These are phyloP conservation scores for Aphrophora alni DNA, from an alignment of 2,888 invertebrate species.

Conservation along the genomic window DNA sequence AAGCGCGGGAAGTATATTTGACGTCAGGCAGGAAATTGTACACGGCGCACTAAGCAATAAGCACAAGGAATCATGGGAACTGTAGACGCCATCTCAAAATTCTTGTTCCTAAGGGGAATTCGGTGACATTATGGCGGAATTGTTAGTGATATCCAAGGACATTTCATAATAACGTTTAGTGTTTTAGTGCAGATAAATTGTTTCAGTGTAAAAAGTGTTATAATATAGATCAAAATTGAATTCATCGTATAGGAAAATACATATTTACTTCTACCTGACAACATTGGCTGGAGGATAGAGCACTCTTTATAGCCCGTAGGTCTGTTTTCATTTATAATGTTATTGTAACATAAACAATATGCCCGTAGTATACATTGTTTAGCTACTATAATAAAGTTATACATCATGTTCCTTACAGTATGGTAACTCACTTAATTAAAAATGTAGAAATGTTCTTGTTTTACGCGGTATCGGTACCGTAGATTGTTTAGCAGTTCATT, in stretches of 20 bases:
- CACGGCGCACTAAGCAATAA: constrained; percentile 27
- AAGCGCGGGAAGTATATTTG: constrained; percentile 13
- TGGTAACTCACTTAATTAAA: background rate
- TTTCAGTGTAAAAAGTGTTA: background rate
- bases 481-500: background rate
- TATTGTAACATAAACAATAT: constrained; percentile 6
- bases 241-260: background rate
- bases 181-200: background rate
- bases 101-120: constrained; percentile 37
- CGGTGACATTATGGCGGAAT: constrained; percentile 40
- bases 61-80: constrained; percentile 40
- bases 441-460: background rate
- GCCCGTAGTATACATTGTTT: background rate
- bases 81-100: constrained; percentile 46
- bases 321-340: background rate
- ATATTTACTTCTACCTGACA: background rate
- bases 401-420: background rate
- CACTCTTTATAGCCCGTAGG: constrained; percentile 7
- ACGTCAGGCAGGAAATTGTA: constrained; percentile 27
- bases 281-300: background rate
- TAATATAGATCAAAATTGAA: background rate
- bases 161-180: constrained; percentile 16
- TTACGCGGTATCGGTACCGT: background rate
- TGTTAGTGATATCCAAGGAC: constrained; percentile 9
- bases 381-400: background rate